Evolutionary conservation across 2,888 invertebrate species (phyloP).

Genomic region (Lithophane leautieri): DNA sequence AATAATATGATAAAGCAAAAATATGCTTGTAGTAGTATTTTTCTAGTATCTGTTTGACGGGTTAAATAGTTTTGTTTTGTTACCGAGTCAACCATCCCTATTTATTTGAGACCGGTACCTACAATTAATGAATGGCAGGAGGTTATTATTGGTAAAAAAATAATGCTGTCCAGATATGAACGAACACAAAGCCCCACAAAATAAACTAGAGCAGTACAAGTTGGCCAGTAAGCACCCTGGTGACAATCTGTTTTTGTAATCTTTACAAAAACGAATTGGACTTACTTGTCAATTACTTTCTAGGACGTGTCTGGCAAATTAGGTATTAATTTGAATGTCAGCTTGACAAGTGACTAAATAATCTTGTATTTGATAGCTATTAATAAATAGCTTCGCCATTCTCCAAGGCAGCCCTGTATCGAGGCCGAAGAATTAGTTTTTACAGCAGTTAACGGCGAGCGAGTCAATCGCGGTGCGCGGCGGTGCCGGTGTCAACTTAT

Average conservation of each 20-base stretch:
- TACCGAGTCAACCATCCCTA: no score
- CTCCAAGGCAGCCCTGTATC: constrained; percentile 52
- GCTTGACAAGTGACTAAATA: background rate
- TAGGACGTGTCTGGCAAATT: background rate
- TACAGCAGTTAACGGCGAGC: constrained; percentile 71
- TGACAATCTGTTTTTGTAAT: background rate
- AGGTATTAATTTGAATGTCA: background rate
- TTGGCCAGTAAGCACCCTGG: background rate
- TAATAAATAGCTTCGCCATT: constrained; percentile 7
- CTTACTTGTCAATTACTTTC: background rate
- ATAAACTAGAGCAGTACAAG: background rate
- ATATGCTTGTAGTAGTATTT: no score
- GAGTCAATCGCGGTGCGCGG: constrained; percentile 72
- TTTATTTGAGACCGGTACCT: background rate
- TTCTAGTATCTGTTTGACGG: no score
- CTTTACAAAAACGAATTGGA: no score
- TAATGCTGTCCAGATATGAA: no score
- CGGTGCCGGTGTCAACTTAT: constrained; percentile 77
- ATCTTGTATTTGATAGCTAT: background rate
- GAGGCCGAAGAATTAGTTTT: constrained; percentile 72
- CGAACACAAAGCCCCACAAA: background rate
- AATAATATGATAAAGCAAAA: no score
- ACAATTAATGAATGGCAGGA: background rate
- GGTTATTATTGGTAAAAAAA: background rate
- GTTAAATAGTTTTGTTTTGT: no score